Evolutionary conservation across 2,797 vertebrate genomes (phyloP), one percentile per base, ranked within the genome.

Genomic region (Artibeus jamaicensis): DNA sequence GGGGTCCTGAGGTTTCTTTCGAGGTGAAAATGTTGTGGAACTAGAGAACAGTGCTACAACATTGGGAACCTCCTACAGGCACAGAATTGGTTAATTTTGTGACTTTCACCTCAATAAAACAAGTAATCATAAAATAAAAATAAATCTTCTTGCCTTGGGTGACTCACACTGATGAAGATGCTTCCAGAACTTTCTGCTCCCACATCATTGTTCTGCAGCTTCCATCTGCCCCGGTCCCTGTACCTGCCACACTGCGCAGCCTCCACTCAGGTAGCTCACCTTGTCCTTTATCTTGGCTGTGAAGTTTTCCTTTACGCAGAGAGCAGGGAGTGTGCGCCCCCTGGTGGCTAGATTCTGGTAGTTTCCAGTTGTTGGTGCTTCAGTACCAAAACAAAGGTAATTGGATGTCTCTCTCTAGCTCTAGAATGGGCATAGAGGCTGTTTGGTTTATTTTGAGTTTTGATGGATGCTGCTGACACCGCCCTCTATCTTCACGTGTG

Each of bases 201-300:
- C 15, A 3, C 1, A 0, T 39, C 15, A 22, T 4, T 9, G 34
- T 29, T 18, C 46, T 50, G 73, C 2, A 0, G 16, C 46, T 77
- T 24, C 59, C 53, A 22, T 70, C 18, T 5, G 14, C 44, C 11
- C 4, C 8, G 2, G 1, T 3, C 74, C 15, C 65, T 19, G 65
- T 62, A 34, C n/a, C 9, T 44, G 0, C 0, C 21, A n/a, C 44
- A 22, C 16, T 0, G 9, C 37, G n/a, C 34, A 11, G 15, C 1
- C 0, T 44, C 4, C 4, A 8, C 48, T 76, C 68, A 2, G 24
- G 19, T 4, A 12, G 9, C 22, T 32, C 29, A 1, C 76, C 24
- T 88, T n/a, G 7, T 18, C 62, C 83, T 48, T 48, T 18, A 10
- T 84, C 44, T 0, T 0, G 0, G 42, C 76, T 5, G 32, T 6